Evolutionary conservation across 2,888 invertebrate genomes (phyloP), one percentile per base, ranked within the genome.

Genomic region (Teleiodes luculella): DNA sequence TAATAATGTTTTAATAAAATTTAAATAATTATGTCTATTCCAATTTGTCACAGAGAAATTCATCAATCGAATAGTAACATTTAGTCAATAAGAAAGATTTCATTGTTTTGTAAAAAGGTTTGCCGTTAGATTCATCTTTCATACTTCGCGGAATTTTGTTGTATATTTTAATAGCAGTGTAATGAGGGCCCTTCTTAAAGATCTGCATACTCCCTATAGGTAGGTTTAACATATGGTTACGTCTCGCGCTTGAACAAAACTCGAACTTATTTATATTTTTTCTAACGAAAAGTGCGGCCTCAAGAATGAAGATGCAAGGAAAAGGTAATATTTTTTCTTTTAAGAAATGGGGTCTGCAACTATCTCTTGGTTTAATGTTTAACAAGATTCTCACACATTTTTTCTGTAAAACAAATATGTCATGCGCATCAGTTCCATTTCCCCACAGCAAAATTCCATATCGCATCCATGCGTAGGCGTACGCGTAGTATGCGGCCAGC

Each of bases 401-500:
- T 47, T 47, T 47, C 16, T 47, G 39, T 16, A 33, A 8, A 3
- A 47, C 18, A 18, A 47, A 47, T 2, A 47, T 31, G n/a, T 47
- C 47, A n/a, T 33, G 14, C 2, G 47, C 31, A n/a, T 33, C 33
- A 10, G 14, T 33, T 10, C 47, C 33, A 18, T 33, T 10, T 31
- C 47, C 33, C 47, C 47, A 47, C 5, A 47, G 18, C 16, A 47
- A 1, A 8, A 47, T 18, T 4, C 47, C 47, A 11, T 47, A 47
- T 7, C 47, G 31, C 31, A 31, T 14, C 47, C 47, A 47, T 18
- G 54, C 46, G 51, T 55, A 62, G 1, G 47, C 33, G 33, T 47
- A 47, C 2, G 33, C 47, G 10, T 47, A 47, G 16, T 47, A 47
- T 8, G 33, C 47, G 7, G 47, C 16, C 4, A 47, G 7, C 2